These are phyloP conservation scores for Drosophila tristis DNA, from an alignment of 1,140 invertebrate species.

Conservation along the genomic window DNA sequence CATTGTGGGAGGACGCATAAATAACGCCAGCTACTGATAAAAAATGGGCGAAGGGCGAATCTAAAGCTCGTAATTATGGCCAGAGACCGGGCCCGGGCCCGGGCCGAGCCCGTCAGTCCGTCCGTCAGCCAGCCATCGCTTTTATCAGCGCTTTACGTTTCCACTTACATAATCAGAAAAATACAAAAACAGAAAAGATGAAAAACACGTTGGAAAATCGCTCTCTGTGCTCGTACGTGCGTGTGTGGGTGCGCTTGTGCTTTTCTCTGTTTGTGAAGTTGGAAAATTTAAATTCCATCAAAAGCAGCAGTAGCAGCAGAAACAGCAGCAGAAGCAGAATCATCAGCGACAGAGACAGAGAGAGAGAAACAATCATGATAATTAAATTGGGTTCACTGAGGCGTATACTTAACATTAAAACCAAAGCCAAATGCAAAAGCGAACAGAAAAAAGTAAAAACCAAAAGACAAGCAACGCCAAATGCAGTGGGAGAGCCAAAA, in stretches of 20 bases:
- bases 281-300: constrained; percentile 74
- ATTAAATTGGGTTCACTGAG: constrained; percentile 83
- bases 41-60: constrained; percentile 77
- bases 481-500: too few species aligned
- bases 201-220: constrained; percentile 58
- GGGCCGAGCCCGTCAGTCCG: too few species aligned
- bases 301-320: constrained; percentile 1
- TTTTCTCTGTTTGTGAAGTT: constrained; percentile 64
- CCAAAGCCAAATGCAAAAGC: constrained; percentile 52
- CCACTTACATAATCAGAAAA: constrained; percentile 68
- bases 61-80: constrained; percentile 61
- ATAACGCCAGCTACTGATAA: constrained; percentile 72
- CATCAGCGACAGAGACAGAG: constrained; percentile 42
- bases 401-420: constrained; percentile 81
- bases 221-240: constrained; percentile 24
- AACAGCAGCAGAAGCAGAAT: constrained; percentile 26
- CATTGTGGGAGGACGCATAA: constrained; percentile 70
- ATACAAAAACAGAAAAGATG: constrained; percentile 30
- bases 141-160: constrained; percentile 62
- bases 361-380: constrained; percentile 79
- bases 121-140: constrained; percentile 38
- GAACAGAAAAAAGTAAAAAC: not conserved
- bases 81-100: constrained; percentile 8
- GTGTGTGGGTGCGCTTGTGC: constrained; percentile 20
- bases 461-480: too few species aligned